These are phyloP conservation scores for Podocnemis expansa DNA, from an alignment of 2,113 vertebrate species.

Conservation along the genomic window DNA sequence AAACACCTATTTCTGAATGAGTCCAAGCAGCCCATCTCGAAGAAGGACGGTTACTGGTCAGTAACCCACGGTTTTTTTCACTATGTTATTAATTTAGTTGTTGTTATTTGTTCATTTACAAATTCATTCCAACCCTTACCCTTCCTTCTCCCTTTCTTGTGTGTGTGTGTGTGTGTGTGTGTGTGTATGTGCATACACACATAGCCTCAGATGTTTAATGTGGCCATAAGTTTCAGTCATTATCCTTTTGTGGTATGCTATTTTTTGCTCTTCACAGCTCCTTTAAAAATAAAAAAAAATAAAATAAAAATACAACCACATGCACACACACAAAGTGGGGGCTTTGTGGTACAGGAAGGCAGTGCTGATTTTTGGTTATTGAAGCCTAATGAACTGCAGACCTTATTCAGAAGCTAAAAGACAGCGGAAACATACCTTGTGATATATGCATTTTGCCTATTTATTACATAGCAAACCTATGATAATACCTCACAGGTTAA, in stretches of 20 bases:
- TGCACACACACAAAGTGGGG: too few species aligned
- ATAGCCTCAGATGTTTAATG: not conserved
- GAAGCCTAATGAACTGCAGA: too few species aligned
- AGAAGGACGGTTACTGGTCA: too few species aligned
- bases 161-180: not conserved
- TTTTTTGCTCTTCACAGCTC: not conserved
- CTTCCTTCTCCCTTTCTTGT: not conserved
- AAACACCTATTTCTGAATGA: too few species aligned
- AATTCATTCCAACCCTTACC: not conserved
- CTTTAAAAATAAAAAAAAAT: not conserved
- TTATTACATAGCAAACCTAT: not conserved
- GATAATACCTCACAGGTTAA: not conserved
- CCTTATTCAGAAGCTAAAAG: not conserved
- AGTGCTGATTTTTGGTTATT: not conserved
- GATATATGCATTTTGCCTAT: too few species aligned
- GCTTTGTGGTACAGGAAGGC: rapidly evolving
- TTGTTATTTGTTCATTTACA: not conserved
- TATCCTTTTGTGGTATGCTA: not conserved
- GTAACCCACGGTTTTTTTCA: not conserved
- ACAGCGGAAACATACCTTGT: not conserved
- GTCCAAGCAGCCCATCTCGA: too few species aligned
- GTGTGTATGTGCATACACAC: not conserved
- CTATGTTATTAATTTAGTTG: not conserved
- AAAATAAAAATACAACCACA: too few species aligned
- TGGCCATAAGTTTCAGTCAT: not conserved